Evolutionary conservation across 2,888 invertebrate genomes (phyloP), one percentile per base, ranked within the genome.

Genomic region (Chloromyia formosa): DNA sequence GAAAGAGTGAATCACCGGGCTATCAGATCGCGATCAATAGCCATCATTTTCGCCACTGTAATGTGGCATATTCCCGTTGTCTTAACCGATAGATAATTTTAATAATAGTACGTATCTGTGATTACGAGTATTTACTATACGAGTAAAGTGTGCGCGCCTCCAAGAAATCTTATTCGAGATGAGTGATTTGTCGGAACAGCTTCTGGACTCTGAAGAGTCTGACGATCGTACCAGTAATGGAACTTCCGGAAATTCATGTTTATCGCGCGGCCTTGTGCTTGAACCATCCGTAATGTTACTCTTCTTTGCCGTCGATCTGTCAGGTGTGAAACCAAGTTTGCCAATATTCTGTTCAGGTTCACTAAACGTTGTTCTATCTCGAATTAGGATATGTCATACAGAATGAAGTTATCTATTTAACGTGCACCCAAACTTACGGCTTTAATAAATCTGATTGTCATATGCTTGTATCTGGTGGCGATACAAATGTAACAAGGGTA

Each of bases 361-460:
- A 61, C 60, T 20, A 16, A 20, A 53, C 22, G n/a, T 22, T 74
- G 7, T 62, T 18, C n/a, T 35, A 20, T 56, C 54, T 64, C 12
- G 18, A 62, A 56, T 58, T 73, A 85, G 85, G 81, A 78, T 82
- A 84, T 76, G 83, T 92, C 42, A 85, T 89, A 75, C 90, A 89
- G 78, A 93, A 93, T 83, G 87, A 93, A 77, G 84, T 93, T 71
- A 83, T 93, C 9, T 92, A 90, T 80, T 88, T 91, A 78, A 91
- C 91, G 1, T 94, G 94, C 83, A 87, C 88, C 58, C 86, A 88
- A 61, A 85, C 88, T 1, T 83, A 90, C 78, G 84, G 88, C 35
- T 88, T 88, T 78, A 88, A 90, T 77, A 83, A 86, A 74, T 86
- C 88, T 0, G 88, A 90, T 69, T 94, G 94, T 81, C 81, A 81